Evolutionary conservation across 1,140 invertebrate species (phyloP), one percentile per base, ranked within the genome.

Genomic region (Drosophila bocki): DNA sequence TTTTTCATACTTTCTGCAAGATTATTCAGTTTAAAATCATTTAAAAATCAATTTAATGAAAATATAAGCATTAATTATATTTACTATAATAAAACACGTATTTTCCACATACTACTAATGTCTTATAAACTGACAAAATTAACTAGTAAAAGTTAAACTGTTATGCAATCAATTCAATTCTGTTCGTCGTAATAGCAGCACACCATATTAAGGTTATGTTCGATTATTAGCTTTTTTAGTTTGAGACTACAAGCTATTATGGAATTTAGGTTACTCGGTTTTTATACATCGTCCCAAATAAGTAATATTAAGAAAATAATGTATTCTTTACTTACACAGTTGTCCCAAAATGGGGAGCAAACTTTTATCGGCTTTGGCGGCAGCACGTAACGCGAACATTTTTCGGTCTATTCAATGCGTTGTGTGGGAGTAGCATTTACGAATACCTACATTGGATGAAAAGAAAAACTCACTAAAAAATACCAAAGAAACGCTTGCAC

Each of bases 301-400:
- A 11, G 8, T 22, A 12, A 37, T 35, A 12, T 26, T 33, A 35
- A 19, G 11, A 7, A 0, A 13, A 51, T 56, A 33, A 58, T 64
- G 53, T 48, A 53, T 33, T 47, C 5, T 17, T 33, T 87, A 91
- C 87, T 91, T 91, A 91, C 87, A 82, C 75, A 84, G 75, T 80
- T 91, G 87, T 61, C 77, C 90, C 78, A 91, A 82, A 71, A 88
- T 71, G 53, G 87, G 90, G 22, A 91, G 74, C 85, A 91, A 79
- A 75, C 71, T 84, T 53, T 88, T 91, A 77, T 91, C 87, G 57
- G 84, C 80, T 87, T 91, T 91, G 39, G 75, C 61, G 42, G 87
- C 87, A 70, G 88, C 84, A 86, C 87, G 87, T 88, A 91, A 69
- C 61, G 81, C 87, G 80, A 90, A 90, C 85, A 88, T 88, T 85